Evolutionary conservation across 2,797 vertebrate genomes (phyloP).

Genomic region (Taeniopygia guttata): DNA sequence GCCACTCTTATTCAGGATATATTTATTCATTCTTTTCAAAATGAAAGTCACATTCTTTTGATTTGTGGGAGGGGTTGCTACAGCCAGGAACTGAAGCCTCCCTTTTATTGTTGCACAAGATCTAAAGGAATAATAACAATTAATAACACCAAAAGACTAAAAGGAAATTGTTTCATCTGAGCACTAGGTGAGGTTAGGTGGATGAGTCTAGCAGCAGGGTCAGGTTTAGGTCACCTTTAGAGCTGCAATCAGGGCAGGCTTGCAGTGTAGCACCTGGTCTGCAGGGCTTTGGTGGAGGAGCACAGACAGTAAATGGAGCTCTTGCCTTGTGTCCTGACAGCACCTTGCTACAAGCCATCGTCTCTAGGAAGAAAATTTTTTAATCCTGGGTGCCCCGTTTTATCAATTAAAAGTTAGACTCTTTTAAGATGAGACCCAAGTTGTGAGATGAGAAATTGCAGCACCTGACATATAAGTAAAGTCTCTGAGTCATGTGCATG

Average conservation of each 20-base stretch:
- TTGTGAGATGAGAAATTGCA: neutral
- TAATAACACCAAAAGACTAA: neutral
- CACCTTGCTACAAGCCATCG: neutral
- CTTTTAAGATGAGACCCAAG: neutral
- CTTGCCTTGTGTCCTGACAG: neutral
- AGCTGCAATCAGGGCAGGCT: neutral
- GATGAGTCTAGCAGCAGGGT: neutral
- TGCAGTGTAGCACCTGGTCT: neutral
- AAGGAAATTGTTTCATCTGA: constrained; percentile 29
- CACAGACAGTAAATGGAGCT: neutral
- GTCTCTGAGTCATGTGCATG: neutral
- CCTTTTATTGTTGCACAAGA: constrained; percentile 41
- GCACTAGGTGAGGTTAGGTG: constrained; percentile 1
- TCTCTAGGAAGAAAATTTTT: neutral
- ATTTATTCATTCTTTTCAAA: constrained; percentile 50
- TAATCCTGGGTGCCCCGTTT: neutral
- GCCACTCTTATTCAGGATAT: constrained; percentile 2
- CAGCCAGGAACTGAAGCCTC: constrained; percentile 12
- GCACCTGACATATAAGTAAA: neutral
- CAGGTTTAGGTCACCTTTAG: neutral
- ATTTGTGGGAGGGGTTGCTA: constrained; percentile 34
- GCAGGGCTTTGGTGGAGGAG: neutral
- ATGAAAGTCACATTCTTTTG: constrained; percentile 14
- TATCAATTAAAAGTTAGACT: neutral
- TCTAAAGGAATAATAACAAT: constrained; percentile 53